Evolutionary conservation across 1,140 invertebrate genomes (phyloP), one percentile per base, ranked within the genome.

Genomic region (honey bee (Apis mellifera)): DNA sequence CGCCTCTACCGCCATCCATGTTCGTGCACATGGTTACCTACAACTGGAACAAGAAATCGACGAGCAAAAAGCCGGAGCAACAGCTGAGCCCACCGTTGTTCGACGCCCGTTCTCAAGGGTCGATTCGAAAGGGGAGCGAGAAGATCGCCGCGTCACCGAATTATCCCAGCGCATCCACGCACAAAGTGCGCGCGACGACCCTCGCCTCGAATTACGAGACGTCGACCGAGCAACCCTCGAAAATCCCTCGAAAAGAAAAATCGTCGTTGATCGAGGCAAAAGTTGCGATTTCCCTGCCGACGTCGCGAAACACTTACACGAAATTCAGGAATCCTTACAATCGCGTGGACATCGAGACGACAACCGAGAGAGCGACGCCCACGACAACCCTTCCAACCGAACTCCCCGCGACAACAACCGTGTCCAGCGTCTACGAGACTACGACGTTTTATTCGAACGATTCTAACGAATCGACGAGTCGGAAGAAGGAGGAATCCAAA

Each of bases 171-270:
- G 86, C 83, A 3, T 70, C 86, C 1, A 54, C 32, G 54, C 84
- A 85, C 17, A 15, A 3, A 8, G 23, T 70, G 1, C 84, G 74
- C 2, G 19, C 80, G 7, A 87, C 85, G 13, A 86, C 85, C 0
- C n/a, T 82, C 13, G 42, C 26, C 8, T 57, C 65, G 11, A 74
- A 32, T 71, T 69, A 86, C 69, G 21, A 87, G 55, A 62, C 82
- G n/a, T 65, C 88, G 2, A 91, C 90, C 0, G 80, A 68, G 23
- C 88, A 91, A 42, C 90, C 93, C 2, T 90, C 90, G 50, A 91
- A 90, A 76, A 90, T 90, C 82, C 85, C 89, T 9, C 92, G 90
- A n/a, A n/a, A n/a, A 54, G 93, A 90, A 9, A 92, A 91, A 19
- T 82, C 90, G 0, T 91, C 89, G 0, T 82, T 87, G 0, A 68